These are phyloP conservation scores for Diadromus collaris DNA, from an alignment of 2,888 invertebrate species.

Conservation along the genomic window DNA sequence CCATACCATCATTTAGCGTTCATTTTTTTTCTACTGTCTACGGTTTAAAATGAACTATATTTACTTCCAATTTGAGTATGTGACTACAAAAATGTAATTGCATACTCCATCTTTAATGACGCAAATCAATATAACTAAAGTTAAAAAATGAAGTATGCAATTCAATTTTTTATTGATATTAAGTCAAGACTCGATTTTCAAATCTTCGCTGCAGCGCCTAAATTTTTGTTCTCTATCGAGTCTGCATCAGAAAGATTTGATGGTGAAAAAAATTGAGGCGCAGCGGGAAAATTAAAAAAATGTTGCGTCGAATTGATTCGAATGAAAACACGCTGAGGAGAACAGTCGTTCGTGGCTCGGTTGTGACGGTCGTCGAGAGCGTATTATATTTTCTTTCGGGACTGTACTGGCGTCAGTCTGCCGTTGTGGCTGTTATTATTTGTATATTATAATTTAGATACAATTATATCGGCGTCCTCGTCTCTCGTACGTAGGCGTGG, in stretches of 20 bases:
- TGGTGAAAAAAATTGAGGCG: background rate
- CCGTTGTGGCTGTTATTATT: conserved; percentile 79
- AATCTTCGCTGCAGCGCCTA: no score
- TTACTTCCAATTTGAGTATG: background rate
- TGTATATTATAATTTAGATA: conserved; percentile 80
- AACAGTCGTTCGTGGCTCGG: background rate
- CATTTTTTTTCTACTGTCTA: background rate
- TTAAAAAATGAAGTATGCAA: no score
- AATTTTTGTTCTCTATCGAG: no score
- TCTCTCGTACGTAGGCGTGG: conserved; percentile 65
- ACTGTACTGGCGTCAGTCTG: conserved; percentile 80
- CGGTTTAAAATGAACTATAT: background rate
- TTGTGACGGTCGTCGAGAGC: background rate
- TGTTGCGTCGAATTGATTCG: background rate
- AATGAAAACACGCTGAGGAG: background rate
- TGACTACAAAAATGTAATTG: background rate
- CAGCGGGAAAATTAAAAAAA: background rate
- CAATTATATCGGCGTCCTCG: conserved; percentile 78
- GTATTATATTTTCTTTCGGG: conserved; percentile 59
- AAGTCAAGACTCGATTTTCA: no score
- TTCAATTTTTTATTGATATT: background rate
- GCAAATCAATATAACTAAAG: no score
- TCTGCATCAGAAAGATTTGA: no score
- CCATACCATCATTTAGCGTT: no score
- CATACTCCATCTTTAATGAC: background rate